Evolutionary conservation across 2,888 invertebrate genomes (phyloP).

Genomic region (Onchidella celtica): DNA sequence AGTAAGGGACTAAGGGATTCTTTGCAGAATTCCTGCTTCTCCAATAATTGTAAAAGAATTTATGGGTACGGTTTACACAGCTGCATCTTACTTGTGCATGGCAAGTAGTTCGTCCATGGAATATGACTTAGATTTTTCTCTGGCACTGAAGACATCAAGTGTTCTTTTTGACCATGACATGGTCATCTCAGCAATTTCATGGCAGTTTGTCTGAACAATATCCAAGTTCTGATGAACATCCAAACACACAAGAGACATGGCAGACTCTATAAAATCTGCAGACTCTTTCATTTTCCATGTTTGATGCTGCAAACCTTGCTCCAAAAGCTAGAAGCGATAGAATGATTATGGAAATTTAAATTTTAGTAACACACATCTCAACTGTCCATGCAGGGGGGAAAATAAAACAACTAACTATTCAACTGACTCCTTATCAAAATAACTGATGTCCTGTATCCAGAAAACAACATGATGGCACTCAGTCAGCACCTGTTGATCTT

Average conservation of each 20-base stretch:
- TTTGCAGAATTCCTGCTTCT: too few species aligned
- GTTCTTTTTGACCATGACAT: constrained; percentile 75
- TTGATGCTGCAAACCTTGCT: constrained; percentile 75
- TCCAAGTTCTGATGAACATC: constrained; percentile 78
- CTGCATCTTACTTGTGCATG: constrained; percentile 74
- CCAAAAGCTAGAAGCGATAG: constrained; percentile 70
- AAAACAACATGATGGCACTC: too few species aligned
- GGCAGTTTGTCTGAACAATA: constrained; percentile 78
- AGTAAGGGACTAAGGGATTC: too few species aligned
- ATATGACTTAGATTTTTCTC: constrained; percentile 68
- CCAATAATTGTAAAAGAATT: too few species aligned
- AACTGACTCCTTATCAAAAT: too few species aligned
- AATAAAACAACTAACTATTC: too few species aligned
- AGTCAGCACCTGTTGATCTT: too few species aligned
- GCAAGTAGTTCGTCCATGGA: constrained; percentile 75
- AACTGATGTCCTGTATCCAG: too few species aligned
- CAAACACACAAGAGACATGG: constrained; percentile 77
- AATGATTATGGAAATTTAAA: too few species aligned
- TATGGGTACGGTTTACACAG: too few species aligned
- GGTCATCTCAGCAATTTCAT: constrained; percentile 75
- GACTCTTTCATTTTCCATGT: constrained; percentile 80
- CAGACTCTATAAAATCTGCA: constrained; percentile 79
- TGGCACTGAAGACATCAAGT: constrained; percentile 74
- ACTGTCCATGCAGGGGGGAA: too few species aligned
- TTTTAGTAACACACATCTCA: too few species aligned